These are phyloP conservation scores for Cantharis lateralis DNA, from an alignment of 2,888 invertebrate species.

Conservation along the genomic window DNA sequence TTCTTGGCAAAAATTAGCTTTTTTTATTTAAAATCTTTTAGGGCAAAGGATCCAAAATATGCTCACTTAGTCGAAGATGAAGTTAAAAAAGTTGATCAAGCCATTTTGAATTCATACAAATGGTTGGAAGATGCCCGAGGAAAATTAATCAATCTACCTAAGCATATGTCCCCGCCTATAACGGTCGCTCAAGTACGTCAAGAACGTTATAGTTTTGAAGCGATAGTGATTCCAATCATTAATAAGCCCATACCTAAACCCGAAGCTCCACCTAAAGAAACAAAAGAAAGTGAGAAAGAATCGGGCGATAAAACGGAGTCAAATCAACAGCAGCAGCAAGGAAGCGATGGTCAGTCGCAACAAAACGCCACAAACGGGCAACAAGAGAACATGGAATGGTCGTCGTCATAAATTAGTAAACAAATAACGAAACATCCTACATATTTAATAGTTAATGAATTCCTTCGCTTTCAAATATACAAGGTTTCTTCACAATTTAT, in stretches of 20 bases:
- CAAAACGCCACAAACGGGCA: constrained; percentile 18
- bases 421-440: neutral
- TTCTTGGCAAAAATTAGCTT: neutral
- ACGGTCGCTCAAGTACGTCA: constrained; percentile 79
- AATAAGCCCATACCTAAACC: constrained; percentile 91
- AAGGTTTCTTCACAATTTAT: constrained; percentile 8
- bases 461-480: constrained; percentile 10
- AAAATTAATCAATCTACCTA: constrained; percentile 67
- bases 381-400: constrained; percentile 38
- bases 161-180: constrained; percentile 75
- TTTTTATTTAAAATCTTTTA: constrained; percentile 38
- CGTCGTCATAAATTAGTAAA: constrained; percentile 20
- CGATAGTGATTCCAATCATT: constrained; percentile 72
- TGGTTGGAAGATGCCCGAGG: constrained; percentile 84
- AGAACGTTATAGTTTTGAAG: constrained; percentile 73
- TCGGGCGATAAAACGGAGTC: neutral
- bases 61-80: constrained; percentile 83
- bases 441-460: neutral
- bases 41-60: constrained; percentile 72
- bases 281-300: constrained; percentile 44
- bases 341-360: constrained; percentile 32
- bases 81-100: constrained; percentile 73
- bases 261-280: constrained; percentile 63
- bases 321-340: constrained; percentile 27
- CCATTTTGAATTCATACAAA: constrained; percentile 70